These are phyloP conservation scores for Leptoteleia sp. DNA, from an alignment of 1,140 invertebrate genomes.

Conservation along the genomic window DNA sequence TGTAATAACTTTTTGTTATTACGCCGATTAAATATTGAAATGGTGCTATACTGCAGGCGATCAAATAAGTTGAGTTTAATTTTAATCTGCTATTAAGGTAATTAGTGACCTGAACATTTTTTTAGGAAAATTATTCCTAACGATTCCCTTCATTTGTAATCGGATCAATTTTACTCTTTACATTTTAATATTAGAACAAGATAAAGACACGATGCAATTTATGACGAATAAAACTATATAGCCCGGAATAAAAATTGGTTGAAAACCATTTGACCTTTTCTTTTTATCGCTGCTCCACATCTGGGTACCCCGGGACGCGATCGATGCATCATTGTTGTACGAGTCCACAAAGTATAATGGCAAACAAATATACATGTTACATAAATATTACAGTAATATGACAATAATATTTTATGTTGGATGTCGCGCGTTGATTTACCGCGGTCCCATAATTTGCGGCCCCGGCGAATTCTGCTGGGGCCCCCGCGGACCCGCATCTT, in stretches of 20 bases:
- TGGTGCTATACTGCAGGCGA: not conserved
- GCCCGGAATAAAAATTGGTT: conserved; percentile 21
- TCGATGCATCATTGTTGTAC: conserved; percentile 44
- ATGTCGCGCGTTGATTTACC: conserved; percentile 51
- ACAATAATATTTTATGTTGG: conserved; percentile 59
- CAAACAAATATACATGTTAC: conserved; percentile 52
- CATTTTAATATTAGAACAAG: conserved; percentile 13
- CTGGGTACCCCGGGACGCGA: conserved; percentile 15
- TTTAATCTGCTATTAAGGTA: too few relatives aligned
- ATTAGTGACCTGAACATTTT: too few relatives aligned
- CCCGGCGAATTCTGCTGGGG: conserved; percentile 13
- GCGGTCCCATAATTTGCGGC: conserved; percentile 50
- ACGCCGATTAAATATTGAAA: not conserved
- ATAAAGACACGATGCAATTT: conserved; percentile 5
- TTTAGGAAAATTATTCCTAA: too few relatives aligned
- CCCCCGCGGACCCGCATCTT: conserved; percentile 54
- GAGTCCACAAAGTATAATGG: conserved; percentile 24
- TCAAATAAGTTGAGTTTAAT: too few relatives aligned
- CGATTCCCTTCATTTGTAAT: not conserved
- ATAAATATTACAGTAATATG: conserved; percentile 58
- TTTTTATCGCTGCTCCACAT: conserved; percentile 43
- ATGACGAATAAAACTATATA: conserved; percentile 6
- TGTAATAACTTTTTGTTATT: conserved; percentile 20
- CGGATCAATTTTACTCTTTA: not conserved
- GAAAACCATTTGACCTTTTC: conserved; percentile 28